Conservation (phyloP, 1,140 invertebrate genomes). For the Panagrolaimus sp. region DNA sequence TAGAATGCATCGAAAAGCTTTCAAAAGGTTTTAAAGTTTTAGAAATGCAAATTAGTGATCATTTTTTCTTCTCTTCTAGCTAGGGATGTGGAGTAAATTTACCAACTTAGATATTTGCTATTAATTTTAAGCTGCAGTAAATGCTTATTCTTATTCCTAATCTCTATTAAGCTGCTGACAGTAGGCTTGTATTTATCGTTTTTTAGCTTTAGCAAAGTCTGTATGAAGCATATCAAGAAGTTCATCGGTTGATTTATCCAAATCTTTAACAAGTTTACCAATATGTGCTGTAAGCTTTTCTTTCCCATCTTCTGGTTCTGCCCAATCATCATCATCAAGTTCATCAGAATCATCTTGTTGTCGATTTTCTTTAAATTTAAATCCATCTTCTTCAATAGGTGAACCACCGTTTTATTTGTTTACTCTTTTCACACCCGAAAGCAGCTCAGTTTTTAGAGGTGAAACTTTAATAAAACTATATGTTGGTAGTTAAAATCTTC, state of each 20-base stretch:
- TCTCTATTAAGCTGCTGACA: too few relatives aligned
- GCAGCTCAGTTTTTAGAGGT: too few relatives aligned
- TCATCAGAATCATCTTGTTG: constrained; percentile 39
- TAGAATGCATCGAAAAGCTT: not conserved
- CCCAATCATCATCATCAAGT: constrained; percentile 67
- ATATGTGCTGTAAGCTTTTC: constrained; percentile 68
- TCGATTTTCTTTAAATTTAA: constrained; percentile 16
- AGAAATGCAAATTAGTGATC: not conserved
- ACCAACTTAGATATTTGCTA: too few relatives aligned
- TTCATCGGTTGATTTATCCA: constrained; percentile 82
- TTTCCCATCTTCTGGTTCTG: constrained; percentile 73
- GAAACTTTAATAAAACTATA: too few relatives aligned
- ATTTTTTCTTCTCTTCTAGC: not conserved
- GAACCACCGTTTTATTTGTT: constrained; percentile 48
- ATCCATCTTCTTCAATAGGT: constrained; percentile 43
- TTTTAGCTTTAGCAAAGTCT: constrained; percentile 45
- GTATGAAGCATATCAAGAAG: constrained; percentile 73
- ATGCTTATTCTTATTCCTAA: too few relatives aligned
- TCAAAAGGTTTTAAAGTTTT: too few relatives aligned
- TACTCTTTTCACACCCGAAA: constrained; percentile 20
- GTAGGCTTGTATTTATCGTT: too few relatives aligned
- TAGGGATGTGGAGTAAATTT: too few relatives aligned
- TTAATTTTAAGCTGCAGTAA: too few relatives aligned
- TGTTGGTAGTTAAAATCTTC: too few relatives aligned
- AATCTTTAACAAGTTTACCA: constrained; percentile 78